Percentiles rank a stretch among this genome's conserved stretches.
These are phyloP conservation scores for Troilus luridus DNA, from an alignment of 2,888 invertebrate species.

Conservation along the genomic window DNA sequence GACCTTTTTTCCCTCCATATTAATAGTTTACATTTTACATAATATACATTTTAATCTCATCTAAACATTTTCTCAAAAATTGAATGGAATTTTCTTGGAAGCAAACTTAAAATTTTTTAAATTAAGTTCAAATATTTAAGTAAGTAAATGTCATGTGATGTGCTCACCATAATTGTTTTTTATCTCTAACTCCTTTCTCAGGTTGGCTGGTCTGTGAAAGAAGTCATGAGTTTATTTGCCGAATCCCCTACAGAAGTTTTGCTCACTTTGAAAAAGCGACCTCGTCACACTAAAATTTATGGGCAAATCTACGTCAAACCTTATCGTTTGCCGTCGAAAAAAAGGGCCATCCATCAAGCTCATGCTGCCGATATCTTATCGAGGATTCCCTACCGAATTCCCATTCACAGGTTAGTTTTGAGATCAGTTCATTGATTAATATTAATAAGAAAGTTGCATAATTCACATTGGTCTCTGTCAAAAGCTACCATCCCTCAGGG, in stretches of 20 bases:
- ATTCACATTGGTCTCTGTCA: no score
- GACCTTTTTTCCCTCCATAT: no score
- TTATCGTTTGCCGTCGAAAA: slow-evolving; percentile 80
- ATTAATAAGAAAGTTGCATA: no score
- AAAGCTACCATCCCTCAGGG: no score
- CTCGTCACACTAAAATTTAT: slow-evolving; percentile 84
- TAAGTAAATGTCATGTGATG: no score
- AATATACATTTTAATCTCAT: no score
- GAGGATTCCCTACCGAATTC: slow-evolving; percentile 61
- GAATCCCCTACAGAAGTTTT: slow-evolving; percentile 87
- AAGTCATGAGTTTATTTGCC: slow-evolving; percentile 80
- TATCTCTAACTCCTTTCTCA: slow-evolving; percentile 67
- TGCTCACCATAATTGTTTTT: slow-evolving; percentile 10
- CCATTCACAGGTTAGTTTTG: slow-evolving; percentile 60
- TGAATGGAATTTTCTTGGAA: no score
- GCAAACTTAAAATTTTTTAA: no score
- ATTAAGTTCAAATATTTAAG: no score
- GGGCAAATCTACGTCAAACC: slow-evolving; percentile 83
- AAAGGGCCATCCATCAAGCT: slow-evolving; percentile 73
- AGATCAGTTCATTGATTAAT: background rate
- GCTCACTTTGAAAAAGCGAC: slow-evolving; percentile 86
- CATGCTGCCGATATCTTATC: slow-evolving; percentile 71
- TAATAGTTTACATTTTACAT: no score
- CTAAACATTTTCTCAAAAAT: no score
- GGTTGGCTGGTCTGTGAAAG: slow-evolving; percentile 88